Conservation (phyloP, 2,113 vertebrate species). For the Melanocharis versteri region DNA sequence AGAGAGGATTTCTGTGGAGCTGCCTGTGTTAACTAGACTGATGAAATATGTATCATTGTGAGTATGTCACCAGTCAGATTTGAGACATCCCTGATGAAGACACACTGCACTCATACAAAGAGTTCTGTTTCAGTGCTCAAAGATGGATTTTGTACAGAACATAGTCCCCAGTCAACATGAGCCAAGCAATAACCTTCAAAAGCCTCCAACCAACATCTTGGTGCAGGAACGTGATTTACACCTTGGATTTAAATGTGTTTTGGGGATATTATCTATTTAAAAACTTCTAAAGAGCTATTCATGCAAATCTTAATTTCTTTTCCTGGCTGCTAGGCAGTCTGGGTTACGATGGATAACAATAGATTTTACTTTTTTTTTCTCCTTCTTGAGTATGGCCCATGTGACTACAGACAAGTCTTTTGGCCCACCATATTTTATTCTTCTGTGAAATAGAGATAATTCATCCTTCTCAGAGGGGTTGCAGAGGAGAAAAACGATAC, state of each 20-base stretch:
- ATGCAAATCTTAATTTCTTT: neutral
- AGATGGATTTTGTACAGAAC: neutral
- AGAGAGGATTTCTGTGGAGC: neutral
- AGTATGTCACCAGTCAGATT: neutral
- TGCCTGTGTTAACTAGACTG: neutral
- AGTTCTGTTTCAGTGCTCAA: neutral
- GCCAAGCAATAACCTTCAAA: neutral
- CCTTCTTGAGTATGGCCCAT: neutral
- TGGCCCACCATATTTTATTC: neutral
- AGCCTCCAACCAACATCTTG: accelerated
- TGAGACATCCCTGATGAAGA: neutral
- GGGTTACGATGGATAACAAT: neutral
- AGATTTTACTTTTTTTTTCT: neutral
- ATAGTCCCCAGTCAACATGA: accelerated
- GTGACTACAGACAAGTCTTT: neutral
- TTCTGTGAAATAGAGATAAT: neutral
- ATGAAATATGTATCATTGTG: neutral
- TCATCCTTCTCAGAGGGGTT: neutral
- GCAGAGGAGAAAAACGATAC: neutral
- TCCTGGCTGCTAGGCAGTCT: neutral
- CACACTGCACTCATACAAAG: neutral
- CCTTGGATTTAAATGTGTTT: neutral
- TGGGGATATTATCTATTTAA: neutral
- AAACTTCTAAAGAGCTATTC: neutral
- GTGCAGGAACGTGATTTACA: neutral